Evolutionary conservation across 1,140 invertebrate species (phyloP), one percentile per base, ranked within the genome.

Genomic region (Neomicropteryx cornuta): DNA sequence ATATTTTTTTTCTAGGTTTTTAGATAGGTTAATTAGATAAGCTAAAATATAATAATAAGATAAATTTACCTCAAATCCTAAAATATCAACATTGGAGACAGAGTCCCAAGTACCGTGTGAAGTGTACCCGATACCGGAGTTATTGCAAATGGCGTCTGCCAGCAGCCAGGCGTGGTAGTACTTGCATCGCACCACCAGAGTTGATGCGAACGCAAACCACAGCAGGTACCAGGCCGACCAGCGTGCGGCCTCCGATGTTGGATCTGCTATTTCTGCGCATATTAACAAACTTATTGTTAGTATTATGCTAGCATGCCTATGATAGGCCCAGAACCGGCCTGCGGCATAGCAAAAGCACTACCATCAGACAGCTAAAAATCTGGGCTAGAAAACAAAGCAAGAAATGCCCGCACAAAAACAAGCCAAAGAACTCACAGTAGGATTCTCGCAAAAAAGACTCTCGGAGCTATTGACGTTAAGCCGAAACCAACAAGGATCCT

Each of bases 91-190:
- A 58, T 97, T 97, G 14, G 88, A 86, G 46, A 89, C 74, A 10
- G 87, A 73, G 64, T 97, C 86, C 93, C 93, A 99, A 20, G 72
- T 64, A 19, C 87, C 87, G 41, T 82, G 62, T 23, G 75, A 66
- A 49, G 81, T 74, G 49, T 80, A 88, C 1, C 91, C 91, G 43
- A 97, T 73, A 2, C 94, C 94, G 5, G 85, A 86, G 52, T 90
- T 85, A 60, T 97, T 96, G 58, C 89, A 95, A 46, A 95, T 84
- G 1, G 87, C 85, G 62, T 97, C 94, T 6, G 87, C 88, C 31
- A 97, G 68, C 22, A 89, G 71, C 93, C 94, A 98, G 3, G 92
- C 95, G 57, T 94, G 88, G 64, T 97, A 97, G 68, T 97, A 97
- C 65, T 96, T 96, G 55, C 83, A 83, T 41, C 91, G 75, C 39